Percentiles rank a stretch among this genome's conserved stretches.
Evolutionary conservation across 2,113 vertebrate species (phyloP).

Genomic region (Ascaphus truei): DNA sequence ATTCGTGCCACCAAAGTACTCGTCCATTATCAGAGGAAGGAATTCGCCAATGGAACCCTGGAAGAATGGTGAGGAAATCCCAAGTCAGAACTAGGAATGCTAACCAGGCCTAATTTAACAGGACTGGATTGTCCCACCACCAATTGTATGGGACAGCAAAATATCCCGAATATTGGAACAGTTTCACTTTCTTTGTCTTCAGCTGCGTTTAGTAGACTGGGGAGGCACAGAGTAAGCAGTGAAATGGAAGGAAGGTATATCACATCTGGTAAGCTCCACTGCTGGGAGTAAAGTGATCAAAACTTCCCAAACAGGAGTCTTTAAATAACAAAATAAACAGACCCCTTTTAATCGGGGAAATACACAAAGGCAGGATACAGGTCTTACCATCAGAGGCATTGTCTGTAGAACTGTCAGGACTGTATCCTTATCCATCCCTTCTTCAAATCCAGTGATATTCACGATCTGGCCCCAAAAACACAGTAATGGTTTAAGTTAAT

Average conservation of each 20-base stretch:
- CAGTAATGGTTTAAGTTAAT: neutral
- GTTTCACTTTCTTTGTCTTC: no score
- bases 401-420: slow-evolving; percentile 1
- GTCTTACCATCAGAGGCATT: slow-evolving; percentile 36
- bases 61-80: neutral
- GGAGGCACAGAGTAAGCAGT: no score
- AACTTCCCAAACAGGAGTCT: rapidly evolving
- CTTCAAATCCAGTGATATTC: neutral
- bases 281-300: neutral
- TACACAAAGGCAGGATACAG: neutral
- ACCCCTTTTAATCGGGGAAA: neutral
- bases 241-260: no score
- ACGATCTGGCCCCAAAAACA: slow-evolving; percentile 24
- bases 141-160: no score
- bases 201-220: no score
- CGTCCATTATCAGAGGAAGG: slow-evolving; percentile 40
- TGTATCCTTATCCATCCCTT: slow-evolving; percentile 39
- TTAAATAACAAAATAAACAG: neutral
- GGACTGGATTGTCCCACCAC: no score
- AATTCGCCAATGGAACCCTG: neutral
- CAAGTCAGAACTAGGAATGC: no score
- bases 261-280: neutral
- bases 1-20: slow-evolving; percentile 60
- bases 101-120: no score
- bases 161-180: no score